Conservation (phyloP, 2,113 vertebrate species). For the Ochotona princeps region DNA sequence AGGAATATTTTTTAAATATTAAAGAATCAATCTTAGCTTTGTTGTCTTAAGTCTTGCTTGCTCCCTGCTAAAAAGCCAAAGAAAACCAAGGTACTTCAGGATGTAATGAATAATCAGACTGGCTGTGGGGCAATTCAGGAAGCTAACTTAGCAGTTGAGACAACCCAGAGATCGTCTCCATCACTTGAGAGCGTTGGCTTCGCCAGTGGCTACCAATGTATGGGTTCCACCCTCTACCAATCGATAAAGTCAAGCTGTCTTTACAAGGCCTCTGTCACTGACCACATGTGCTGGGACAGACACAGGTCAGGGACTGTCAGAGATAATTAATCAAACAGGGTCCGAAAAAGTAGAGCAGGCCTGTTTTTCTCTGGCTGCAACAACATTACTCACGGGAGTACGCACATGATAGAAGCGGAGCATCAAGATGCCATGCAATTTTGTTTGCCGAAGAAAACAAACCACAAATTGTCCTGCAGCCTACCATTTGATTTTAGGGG, state of each 20-base stretch:
- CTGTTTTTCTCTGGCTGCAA: background rate
- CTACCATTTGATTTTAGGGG: slow-evolving; percentile 47
- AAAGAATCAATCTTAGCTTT: slow-evolving; percentile 50
- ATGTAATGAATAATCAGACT: slow-evolving; percentile 76
- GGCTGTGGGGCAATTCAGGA: slow-evolving; percentile 71
- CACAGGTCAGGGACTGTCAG: slow-evolving; percentile 61
- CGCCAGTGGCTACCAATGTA: slow-evolving; percentile 78
- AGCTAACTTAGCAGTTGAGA: slow-evolving; percentile 75
- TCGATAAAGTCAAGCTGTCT: slow-evolving; percentile 65
- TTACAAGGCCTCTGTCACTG: slow-evolving; percentile 39
- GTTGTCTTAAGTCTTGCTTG: slow-evolving; percentile 61
- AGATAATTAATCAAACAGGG: background rate
- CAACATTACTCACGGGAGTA: background rate
- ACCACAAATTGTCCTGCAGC: background rate
- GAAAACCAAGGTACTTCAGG: slow-evolving; percentile 74
- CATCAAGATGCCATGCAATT: background rate
- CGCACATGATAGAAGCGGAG: background rate
- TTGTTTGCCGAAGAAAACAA: background rate
- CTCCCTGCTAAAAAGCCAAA: slow-evolving; percentile 71
- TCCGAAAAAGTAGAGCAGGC: background rate
- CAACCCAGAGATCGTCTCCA: slow-evolving; percentile 78
- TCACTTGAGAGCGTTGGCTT: slow-evolving; percentile 74
- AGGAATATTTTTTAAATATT: background rate
- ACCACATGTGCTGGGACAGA: slow-evolving; percentile 26
- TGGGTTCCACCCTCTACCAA: slow-evolving; percentile 66